These are phyloP conservation scores for Centropristis striata DNA, from an alignment of 2,113 vertebrate genomes.

Conservation along the genomic window DNA sequence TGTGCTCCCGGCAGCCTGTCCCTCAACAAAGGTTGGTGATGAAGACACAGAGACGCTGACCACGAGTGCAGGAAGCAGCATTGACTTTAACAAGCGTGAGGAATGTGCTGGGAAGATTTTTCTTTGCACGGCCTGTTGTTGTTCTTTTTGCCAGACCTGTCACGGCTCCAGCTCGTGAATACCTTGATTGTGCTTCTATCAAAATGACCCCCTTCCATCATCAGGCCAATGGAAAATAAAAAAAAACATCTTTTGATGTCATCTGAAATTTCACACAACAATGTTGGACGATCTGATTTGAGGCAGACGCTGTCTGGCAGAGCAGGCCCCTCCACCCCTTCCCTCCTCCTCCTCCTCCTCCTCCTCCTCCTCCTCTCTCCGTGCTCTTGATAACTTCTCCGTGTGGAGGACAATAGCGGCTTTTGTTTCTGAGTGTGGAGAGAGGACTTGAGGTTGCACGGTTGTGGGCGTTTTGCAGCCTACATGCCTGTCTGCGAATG, in stretches of 20 bases:
- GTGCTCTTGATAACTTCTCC: constrained; percentile 79
- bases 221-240: constrained; percentile 46
- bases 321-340: constrained; percentile 42
- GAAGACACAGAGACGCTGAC: constrained; percentile 59
- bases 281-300: constrained; percentile 81
- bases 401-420: constrained; percentile 78
- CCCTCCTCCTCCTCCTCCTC: constrained; percentile 27
- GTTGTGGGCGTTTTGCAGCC: constrained; percentile 56
- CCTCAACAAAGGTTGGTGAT: constrained; percentile 44
- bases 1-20: constrained; percentile 16
- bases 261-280: constrained; percentile 85
- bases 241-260: constrained; percentile 79
- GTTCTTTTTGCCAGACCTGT: constrained; percentile 68
- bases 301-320: constrained; percentile 74
- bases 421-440: constrained; percentile 77
- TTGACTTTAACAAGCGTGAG: constrained; percentile 72
- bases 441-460: constrained; percentile 61
- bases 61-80: constrained; percentile 58
- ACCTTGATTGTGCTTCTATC: constrained; percentile 75
- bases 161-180: constrained; percentile 72
- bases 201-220: constrained; percentile 55
- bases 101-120: constrained; percentile 71
- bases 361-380: constrained; percentile 52
- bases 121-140: constrained; percentile 64
- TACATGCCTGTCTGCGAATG: constrained; percentile 57